Evolutionary conservation across 1,140 invertebrate genomes (phyloP).

Genomic region (Ips typographus): DNA sequence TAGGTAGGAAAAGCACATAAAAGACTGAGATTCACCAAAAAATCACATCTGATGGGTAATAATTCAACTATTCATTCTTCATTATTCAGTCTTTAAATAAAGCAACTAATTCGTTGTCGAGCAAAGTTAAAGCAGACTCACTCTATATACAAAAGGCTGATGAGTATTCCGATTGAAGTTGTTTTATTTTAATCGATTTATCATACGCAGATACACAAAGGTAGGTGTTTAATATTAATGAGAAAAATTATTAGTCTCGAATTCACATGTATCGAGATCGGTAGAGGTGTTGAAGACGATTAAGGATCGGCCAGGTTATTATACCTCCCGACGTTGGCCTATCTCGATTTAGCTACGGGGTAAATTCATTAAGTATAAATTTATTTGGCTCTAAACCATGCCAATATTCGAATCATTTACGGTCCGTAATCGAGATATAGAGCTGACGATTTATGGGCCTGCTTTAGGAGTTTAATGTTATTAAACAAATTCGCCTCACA

Average conservation of each 20-base stretch:
- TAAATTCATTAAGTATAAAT: constrained; percentile 35
- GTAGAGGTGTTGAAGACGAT: constrained; percentile 36
- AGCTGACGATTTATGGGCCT: constrained; percentile 7
- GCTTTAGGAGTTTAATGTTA: not conserved
- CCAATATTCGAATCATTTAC: constrained; percentile 20
- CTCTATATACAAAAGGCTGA: constrained; percentile 31
- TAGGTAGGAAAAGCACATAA: too few species aligned
- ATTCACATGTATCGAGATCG: constrained; percentile 36
- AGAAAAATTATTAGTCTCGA: constrained; percentile 43
- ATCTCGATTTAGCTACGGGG: constrained; percentile 32
- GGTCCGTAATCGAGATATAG: constrained; percentile 22
- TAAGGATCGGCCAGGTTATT: constrained; percentile 36
- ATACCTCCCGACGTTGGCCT: constrained; percentile 33
- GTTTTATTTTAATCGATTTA: constrained; percentile 50
- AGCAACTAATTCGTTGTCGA: too few species aligned
- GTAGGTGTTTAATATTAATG: constrained; percentile 49
- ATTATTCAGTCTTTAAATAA: too few species aligned
- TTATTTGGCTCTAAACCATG: constrained; percentile 34
- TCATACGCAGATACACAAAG: constrained; percentile 41
- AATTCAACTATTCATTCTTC: too few species aligned
- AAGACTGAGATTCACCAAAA: too few species aligned
- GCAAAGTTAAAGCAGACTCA: not conserved
- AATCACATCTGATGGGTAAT: too few species aligned
- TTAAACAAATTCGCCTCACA: too few species aligned
- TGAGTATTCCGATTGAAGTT: constrained; percentile 49